phyloP scores from a whole-genome alignment of 2,888 invertebrate genomes.

The Noctua pronuba region DNA sequence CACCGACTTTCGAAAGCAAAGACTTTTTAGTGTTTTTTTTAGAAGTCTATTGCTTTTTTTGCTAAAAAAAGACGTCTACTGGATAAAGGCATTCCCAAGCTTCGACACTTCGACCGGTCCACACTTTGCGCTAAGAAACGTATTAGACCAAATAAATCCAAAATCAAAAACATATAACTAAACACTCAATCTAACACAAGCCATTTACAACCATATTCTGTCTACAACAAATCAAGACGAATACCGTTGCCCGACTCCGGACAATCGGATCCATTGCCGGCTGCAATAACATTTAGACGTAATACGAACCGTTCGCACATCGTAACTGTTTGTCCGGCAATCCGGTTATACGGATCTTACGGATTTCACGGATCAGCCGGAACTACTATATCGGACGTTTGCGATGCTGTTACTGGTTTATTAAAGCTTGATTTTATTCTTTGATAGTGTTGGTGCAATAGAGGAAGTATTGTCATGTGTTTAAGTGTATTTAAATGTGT shows the following conservation, averaged over 20 bases:
- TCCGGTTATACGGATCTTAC: conserved; percentile 24
- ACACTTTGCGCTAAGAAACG: no score
- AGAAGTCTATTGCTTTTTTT: no score
- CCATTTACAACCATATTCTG: conserved; percentile 12
- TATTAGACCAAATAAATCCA: not conserved
- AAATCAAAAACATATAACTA: not conserved
- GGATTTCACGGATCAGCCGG: conserved; percentile 32
- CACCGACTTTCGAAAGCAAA: no score
- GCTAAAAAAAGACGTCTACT: no score
- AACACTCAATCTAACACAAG: not conserved
- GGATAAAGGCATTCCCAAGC: no score
- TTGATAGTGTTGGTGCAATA: not conserved
- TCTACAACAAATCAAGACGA: conserved; percentile 50
- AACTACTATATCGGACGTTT: conserved; percentile 46
- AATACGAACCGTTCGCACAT: conserved; percentile 56
- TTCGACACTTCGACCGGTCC: no score
- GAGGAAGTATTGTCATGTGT: not conserved
- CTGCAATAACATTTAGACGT: conserved; percentile 62
- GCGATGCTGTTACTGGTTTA: conserved; percentile 38
- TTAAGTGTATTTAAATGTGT: no score
- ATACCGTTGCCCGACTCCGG: conserved; percentile 31
- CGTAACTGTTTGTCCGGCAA: conserved; percentile 46
- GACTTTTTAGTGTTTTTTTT: no score
- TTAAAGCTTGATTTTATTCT: conserved; percentile 42
- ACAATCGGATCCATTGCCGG: conserved; percentile 30